Evolutionary conservation across 2,113 vertebrate species (phyloP), one percentile per base, ranked within the genome.

Genomic region (Abramis brama): DNA sequence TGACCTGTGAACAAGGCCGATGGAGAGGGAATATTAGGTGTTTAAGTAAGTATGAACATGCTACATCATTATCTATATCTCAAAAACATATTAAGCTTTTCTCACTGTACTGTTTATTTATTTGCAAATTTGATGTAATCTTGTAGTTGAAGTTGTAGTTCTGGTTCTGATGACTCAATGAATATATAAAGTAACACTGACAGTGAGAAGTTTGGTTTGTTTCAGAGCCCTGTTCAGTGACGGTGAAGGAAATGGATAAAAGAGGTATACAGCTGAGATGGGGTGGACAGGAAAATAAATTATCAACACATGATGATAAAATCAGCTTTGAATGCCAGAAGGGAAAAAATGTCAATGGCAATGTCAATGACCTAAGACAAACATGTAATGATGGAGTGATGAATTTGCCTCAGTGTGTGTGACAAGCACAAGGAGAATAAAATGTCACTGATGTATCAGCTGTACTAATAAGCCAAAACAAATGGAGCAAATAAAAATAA

Each of bases 11-110:
- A n/a, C 2, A 85, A 9, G 89, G 89, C 45, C 25, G 6, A 66
- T 91, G 92, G 92, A 85, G 15, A 0, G 79, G 79, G 59, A 3
- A n/a, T 0, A 50, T 89, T 21, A 83, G 0, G 64, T 93, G 92
- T 71, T 71, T 87, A 47, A 68, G 92, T 92, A 87, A 90, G 90
- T 89, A 87, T 66, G 62, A 30, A 4, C 3, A 33, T 33, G 33
- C 33, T 33, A 30, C n/a, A 47, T 45, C 39, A 33, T 33, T 43
- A 43, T 43, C 33, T 33, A 43, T 7, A 43, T 45, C 43, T 33
- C 33, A 45, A 45, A 45, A 9, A 45, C 43, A 45, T 45, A 2
- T 1, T 10, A 45, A 10, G 43, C 43, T 45, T 45, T 43, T 43
- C 39, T 43, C 0, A 45, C 43, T 45, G 47, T 50, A 11, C 45